Evolutionary conservation across 2,797 vertebrate species (phyloP).

Genomic region (Amblyopsis hoosieri): DNA sequence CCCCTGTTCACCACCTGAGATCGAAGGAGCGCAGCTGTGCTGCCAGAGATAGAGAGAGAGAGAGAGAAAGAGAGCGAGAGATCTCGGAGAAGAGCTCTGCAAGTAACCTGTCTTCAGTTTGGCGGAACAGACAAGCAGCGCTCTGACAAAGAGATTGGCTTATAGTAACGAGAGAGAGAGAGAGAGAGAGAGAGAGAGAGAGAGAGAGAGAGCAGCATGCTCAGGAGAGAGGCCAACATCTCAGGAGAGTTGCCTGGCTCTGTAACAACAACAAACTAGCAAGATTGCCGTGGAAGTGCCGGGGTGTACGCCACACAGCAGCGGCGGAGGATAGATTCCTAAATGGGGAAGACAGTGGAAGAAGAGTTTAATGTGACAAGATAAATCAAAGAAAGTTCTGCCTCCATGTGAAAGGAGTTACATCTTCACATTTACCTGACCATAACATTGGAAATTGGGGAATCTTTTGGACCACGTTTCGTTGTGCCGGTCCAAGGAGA

Average conservation of each 20-base stretch:
- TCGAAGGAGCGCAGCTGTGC: slow-evolving; percentile 34
- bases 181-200: slow-evolving; percentile 9
- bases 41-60: slow-evolving; percentile 40
- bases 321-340: slow-evolving; percentile 30
- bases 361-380: slow-evolving; percentile 14
- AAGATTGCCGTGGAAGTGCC: slow-evolving; percentile 43
- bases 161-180: not conserved
- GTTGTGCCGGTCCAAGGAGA: too few relatives aligned
- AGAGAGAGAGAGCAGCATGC: not conserved
- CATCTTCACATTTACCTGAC: not conserved
- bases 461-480: too few relatives aligned
- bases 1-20: slow-evolving; percentile 73
- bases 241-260: slow-evolving; percentile 39
- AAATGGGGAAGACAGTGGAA: slow-evolving; percentile 31
- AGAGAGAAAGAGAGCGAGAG: slow-evolving; percentile 48
- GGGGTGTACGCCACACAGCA: slow-evolving; percentile 43
- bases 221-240: slow-evolving; percentile 41
- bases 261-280: slow-evolving; percentile 55
- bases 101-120: slow-evolving; percentile 19
- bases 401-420: not conserved
- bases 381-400: not conserved
- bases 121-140: slow-evolving; percentile 13
- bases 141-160: slow-evolving; percentile 10
- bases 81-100: slow-evolving; percentile 25
- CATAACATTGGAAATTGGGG: not conserved